A percentile compares a stretch with the other conserved stretches of the same genome.
phyloP scores from a whole-genome alignment of 2,113 vertebrate genomes.

The Calyptomena viridis region DNA sequence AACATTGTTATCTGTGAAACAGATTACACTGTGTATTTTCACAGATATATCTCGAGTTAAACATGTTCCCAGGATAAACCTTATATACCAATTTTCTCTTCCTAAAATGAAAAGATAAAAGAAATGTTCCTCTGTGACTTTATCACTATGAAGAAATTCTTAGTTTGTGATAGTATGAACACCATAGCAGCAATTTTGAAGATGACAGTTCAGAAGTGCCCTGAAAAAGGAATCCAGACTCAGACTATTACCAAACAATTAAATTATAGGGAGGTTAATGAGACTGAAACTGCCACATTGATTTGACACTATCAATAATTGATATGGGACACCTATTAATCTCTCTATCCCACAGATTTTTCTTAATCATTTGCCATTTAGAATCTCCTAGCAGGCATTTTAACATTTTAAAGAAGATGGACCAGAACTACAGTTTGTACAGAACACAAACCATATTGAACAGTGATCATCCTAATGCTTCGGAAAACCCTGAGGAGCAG shows the following conservation, averaged over 20 bases:
- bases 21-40: neutral
- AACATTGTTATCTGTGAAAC: neutral
- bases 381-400: neutral
- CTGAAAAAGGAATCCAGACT: neutral
- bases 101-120: neutral
- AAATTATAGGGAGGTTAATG: neutral
- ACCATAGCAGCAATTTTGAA: neutral
- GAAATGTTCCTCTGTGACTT: neutral
- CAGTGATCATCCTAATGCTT: rapidly evolving
- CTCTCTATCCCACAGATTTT: neutral
- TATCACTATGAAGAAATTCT: neutral
- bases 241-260: neutral
- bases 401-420: neutral
- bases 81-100: neutral
- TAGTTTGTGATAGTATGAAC: neutral
- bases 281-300: neutral
- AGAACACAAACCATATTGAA: neutral
- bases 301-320: conserved; percentile 26
- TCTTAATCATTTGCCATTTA: neutral
- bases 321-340: neutral
- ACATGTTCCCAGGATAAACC: neutral
- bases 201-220: neutral
- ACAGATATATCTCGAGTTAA: neutral
- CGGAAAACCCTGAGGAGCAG: neutral
- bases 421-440: neutral